phyloP scores from a whole-genome alignment of 2,888 invertebrate species.

The Caenorhabditis drosophilae region DNA sequence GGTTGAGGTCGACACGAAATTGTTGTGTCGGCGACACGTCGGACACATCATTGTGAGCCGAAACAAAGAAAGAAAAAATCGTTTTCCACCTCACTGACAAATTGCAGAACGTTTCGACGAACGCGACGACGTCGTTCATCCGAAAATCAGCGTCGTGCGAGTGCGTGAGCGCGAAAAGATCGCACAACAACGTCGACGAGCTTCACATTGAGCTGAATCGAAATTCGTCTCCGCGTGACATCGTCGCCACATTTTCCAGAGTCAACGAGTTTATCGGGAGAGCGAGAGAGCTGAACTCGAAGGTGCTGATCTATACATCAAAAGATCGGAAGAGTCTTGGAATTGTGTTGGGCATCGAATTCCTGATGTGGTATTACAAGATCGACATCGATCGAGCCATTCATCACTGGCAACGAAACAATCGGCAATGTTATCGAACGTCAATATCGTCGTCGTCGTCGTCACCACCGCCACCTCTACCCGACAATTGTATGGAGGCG shows the following conservation, averaged over 20 bases:
- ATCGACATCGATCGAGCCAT: background rate
- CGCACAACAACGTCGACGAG: background rate
- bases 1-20: background rate
- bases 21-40: background rate
- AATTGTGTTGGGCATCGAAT: slow-evolving; percentile 2
- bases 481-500: slow-evolving; percentile 2
- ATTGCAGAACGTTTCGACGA: background rate
- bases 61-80: no score
- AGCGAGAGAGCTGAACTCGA: background rate
- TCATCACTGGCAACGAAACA: background rate
- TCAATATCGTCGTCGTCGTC: no score
- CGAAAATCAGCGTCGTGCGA: background rate
- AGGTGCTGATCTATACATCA: background rate
- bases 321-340: background rate
- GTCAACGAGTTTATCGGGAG: background rate
- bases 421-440: background rate
- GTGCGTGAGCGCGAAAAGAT: background rate
- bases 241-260: background rate
- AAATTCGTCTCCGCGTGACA: background rate
- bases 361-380: background rate
- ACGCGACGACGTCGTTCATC: background rate
- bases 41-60: slow-evolving; percentile 1
- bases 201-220: slow-evolving; percentile 12
- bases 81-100: background rate
- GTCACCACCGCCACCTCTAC: no score